Conservation (phyloP, 2,888 invertebrate genomes). For the Schizaphis graminum region DNA sequence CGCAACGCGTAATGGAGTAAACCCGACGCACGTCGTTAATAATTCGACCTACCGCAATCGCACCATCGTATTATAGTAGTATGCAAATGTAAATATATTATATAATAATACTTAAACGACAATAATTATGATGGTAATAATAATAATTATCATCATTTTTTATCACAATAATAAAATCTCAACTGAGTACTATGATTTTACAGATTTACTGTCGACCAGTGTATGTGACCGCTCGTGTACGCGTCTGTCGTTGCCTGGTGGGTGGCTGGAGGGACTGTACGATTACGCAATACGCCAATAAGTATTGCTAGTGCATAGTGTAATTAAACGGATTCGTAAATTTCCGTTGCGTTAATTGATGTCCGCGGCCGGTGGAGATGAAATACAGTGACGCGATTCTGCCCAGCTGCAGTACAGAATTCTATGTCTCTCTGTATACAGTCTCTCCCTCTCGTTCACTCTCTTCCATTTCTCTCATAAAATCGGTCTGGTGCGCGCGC, state of each 20-base stretch:
- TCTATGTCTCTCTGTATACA: not conserved
- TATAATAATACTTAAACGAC: no score
- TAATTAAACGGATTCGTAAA: constrained; percentile 8
- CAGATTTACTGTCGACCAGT: not conserved
- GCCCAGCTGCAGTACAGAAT: not conserved
- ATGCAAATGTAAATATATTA: no score
- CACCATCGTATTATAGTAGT: no score
- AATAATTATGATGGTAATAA: not conserved
- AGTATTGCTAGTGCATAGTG: not conserved
- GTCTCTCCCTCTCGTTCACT: not conserved
- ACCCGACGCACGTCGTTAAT: no score
- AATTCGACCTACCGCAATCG: no score
- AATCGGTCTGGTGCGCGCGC: not conserved
- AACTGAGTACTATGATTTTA: not conserved
- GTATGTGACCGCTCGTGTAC: not conserved
- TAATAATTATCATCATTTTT: not conserved
- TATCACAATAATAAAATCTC: not conserved
- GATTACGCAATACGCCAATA: not conserved
- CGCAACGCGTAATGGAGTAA: no score
- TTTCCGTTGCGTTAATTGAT: not conserved
- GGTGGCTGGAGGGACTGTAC: not conserved
- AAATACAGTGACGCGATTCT: not conserved
- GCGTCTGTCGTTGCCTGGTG: no score
- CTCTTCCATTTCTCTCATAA: not conserved
- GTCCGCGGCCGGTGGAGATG: not conserved